phyloP scores from a whole-genome alignment of 2,113 vertebrate genomes.

The Ondatra zibethicus region DNA sequence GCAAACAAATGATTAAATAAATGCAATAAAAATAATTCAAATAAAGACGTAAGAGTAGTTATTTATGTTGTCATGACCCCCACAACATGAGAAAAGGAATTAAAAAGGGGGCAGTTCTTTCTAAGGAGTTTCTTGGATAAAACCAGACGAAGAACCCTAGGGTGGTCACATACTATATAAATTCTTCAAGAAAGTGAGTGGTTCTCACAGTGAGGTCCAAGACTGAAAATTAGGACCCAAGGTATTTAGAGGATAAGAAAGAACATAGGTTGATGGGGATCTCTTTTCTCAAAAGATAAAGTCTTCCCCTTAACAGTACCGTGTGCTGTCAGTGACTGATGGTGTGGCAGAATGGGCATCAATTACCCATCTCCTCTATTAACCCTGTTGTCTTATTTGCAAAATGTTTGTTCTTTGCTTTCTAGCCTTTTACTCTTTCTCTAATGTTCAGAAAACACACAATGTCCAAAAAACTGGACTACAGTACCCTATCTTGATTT shows the following conservation, averaged over 20 bases:
- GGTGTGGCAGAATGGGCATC: neutral
- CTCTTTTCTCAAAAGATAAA: neutral
- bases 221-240: neutral
- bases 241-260: neutral
- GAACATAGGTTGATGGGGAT: fast-evolving
- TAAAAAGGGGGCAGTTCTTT: neutral
- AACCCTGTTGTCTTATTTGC: neutral
- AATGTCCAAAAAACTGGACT: too few species aligned
- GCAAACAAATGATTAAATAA: neutral
- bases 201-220: neutral
- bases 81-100: neutral
- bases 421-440: neutral
- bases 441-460: neutral
- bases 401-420: neutral
- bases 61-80: neutral
- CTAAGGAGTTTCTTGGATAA: neutral
- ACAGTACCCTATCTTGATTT: neutral
- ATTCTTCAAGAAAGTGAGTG: neutral
- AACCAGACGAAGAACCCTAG: neutral
- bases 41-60: neutral
- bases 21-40: neutral
- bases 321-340: too few species aligned
- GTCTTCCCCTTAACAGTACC: neutral
- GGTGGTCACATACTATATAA: neutral
- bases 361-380: neutral